Conservation (phyloP, 2,888 invertebrate species). For the Notodonta dromedarius region DNA sequence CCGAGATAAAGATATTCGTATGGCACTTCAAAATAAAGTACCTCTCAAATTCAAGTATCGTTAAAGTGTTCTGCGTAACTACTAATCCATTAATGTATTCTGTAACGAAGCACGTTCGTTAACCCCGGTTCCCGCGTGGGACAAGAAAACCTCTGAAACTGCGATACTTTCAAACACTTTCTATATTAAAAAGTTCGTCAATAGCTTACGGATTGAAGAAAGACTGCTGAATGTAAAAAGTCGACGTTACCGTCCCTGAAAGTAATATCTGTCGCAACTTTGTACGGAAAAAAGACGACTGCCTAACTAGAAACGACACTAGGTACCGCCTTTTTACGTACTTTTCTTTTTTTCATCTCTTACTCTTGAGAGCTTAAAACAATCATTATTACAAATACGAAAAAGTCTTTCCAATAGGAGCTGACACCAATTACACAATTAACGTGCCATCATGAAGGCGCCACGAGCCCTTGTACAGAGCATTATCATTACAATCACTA, state of each 20-base stretch:
- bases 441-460: conserved; percentile 32
- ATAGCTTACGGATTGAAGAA: not conserved
- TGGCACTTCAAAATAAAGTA: too few relatives aligned
- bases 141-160: too few relatives aligned
- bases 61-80: too few relatives aligned
- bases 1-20: too few relatives aligned
- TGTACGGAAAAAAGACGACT: not conserved
- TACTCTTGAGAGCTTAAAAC: not conserved
- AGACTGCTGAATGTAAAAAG: not conserved
- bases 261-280: not conserved
- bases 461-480: conserved; percentile 32
- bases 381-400: not conserved
- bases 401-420: conserved; percentile 22
- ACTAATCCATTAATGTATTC: too few relatives aligned
- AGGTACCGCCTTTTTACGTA: too few relatives aligned
- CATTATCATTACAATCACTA: conserved; percentile 36
- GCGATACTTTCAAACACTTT: too few relatives aligned
- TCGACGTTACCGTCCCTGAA: not conserved
- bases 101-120: too few relatives aligned
- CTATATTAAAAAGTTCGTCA: too few relatives aligned
- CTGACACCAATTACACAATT: conserved; percentile 31
- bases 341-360: not conserved
- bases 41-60: too few relatives aligned
- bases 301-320: not conserved
- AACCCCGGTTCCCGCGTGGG: too few relatives aligned